A percentile compares a stretch with the other conserved stretches of the same genome.
Evolutionary conservation across 35 echinoderm and acorn worm genomes (phyloP).

Genomic region (Ophioderma brevispina): DNA sequence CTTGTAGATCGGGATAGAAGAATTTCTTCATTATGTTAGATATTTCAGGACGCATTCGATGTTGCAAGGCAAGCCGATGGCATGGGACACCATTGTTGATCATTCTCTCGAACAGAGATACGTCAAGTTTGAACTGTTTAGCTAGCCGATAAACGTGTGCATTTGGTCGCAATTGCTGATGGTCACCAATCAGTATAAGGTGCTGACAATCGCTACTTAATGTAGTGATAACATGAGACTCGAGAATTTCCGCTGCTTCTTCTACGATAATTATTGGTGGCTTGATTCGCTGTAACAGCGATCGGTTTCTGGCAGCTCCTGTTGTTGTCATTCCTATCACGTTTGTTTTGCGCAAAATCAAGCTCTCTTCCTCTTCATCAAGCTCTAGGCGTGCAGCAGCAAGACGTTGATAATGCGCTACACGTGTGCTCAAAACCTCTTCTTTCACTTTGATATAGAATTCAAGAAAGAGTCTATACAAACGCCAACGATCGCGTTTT

Average conservation of each 20-base stretch:
- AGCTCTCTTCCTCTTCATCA: neutral
- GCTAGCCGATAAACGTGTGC: conserved; percentile 57
- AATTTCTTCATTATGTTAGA: conserved; percentile 43
- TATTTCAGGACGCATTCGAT: conserved; percentile 83
- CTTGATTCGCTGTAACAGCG: conserved; percentile 20
- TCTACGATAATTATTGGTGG: conserved; percentile 69
- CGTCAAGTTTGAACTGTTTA: conserved; percentile 60
- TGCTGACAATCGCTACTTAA: conserved; percentile 62
- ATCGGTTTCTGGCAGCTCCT: conserved; percentile 41
- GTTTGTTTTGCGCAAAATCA: neutral
- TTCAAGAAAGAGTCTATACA: conserved; percentile 69
- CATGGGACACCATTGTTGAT: conserved; percentile 39
- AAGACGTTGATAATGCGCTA: neutral
- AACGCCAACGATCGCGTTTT: conserved; percentile 48
- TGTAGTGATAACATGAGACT: conserved; percentile 71
- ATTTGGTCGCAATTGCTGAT: conserved; percentile 65
- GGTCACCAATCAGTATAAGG: conserved; percentile 84
- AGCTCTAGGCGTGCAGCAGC: conserved; percentile 33
- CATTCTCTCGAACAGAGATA: conserved; percentile 72
- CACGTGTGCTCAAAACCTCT: neutral
- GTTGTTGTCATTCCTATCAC: conserved; percentile 70
- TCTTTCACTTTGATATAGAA: conserved; percentile 10
- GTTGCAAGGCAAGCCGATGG: conserved; percentile 47
- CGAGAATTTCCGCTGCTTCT: conserved; percentile 80
- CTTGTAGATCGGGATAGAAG: conserved; percentile 56